Evolutionary conservation across 2,888 invertebrate genomes (phyloP).

Genomic region (Plusia festucae): DNA sequence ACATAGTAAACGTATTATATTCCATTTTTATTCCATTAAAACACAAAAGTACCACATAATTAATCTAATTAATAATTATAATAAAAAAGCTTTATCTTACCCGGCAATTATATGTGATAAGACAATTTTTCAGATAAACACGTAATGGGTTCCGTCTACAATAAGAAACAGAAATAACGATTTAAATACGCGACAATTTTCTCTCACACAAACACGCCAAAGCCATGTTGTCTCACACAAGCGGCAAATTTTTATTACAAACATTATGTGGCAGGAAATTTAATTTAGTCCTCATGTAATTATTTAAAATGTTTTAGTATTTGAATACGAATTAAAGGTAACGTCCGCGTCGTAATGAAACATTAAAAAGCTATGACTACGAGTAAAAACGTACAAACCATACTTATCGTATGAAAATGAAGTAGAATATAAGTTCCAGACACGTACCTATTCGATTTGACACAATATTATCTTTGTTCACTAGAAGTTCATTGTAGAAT

Average conservation of each 20-base stretch:
- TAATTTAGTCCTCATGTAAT: constrained; percentile 27
- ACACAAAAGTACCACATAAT: too few species aligned
- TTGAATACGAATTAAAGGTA: not conserved
- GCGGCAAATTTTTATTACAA: constrained; percentile 23
- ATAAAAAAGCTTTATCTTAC: not conserved
- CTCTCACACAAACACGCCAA: constrained; percentile 48
- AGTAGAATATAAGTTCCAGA: too few species aligned
- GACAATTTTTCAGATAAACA: constrained; percentile 11
- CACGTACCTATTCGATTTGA: too few species aligned
- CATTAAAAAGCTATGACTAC: too few species aligned
- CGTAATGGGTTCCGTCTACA: constrained; percentile 21
- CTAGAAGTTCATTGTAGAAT: too few species aligned
- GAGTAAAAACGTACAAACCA: too few species aligned
- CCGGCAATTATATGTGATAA: not conserved
- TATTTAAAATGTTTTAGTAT: not conserved
- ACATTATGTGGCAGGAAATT: constrained; percentile 27
- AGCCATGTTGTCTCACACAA: constrained; percentile 45
- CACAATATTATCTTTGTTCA: too few species aligned
- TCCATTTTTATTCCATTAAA: too few species aligned
- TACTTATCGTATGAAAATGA: too few species aligned
- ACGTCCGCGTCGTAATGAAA: too few species aligned
- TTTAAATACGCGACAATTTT: constrained; percentile 52
- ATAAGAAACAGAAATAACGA: constrained; percentile 49
- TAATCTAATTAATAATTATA: too few species aligned
- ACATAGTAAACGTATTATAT: too few species aligned